These are phyloP conservation scores for Machimus atricapillus DNA, from an alignment of 2,888 invertebrate species.

Conservation along the genomic window DNA sequence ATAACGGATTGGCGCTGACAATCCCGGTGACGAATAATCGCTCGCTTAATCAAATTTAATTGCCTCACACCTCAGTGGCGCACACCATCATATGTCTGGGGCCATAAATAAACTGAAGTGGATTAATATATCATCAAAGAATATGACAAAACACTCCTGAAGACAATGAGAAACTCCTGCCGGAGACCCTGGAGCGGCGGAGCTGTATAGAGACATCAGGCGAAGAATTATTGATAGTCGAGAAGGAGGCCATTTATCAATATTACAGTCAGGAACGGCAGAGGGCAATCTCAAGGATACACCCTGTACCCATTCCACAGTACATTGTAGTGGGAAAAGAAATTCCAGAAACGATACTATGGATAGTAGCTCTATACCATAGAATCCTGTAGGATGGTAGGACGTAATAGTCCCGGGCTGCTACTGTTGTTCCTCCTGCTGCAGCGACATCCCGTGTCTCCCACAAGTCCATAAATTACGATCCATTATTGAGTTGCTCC, in stretches of 20 bases:
- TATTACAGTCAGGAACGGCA: conserved; percentile 45
- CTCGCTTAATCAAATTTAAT: conserved; percentile 28
- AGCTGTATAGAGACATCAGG: conserved; percentile 28
- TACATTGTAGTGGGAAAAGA: background rate
- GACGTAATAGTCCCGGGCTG: background rate
- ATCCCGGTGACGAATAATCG: background rate
- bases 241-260: conserved; percentile 45
- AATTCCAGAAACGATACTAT: background rate
- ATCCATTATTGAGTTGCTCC: conserved; percentile 48
- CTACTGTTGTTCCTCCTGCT: background rate
- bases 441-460: conserved; percentile 39
- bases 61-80: background rate
- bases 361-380: background rate
- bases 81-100: conserved; percentile 35
- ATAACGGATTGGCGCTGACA: background rate
- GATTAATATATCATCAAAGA: conserved; percentile 47
- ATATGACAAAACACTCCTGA: conserved; percentile 46
- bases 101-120: conserved; percentile 47
- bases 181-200: background rate
- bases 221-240: conserved; percentile 47
- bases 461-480: conserved; percentile 46
- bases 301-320: background rate
- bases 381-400: background rate
- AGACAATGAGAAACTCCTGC: conserved; percentile 33
- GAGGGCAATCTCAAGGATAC: conserved; percentile 34